Conservation (phyloP, 2,888 invertebrate genomes). For the Exocentrus adspersus region DNA sequence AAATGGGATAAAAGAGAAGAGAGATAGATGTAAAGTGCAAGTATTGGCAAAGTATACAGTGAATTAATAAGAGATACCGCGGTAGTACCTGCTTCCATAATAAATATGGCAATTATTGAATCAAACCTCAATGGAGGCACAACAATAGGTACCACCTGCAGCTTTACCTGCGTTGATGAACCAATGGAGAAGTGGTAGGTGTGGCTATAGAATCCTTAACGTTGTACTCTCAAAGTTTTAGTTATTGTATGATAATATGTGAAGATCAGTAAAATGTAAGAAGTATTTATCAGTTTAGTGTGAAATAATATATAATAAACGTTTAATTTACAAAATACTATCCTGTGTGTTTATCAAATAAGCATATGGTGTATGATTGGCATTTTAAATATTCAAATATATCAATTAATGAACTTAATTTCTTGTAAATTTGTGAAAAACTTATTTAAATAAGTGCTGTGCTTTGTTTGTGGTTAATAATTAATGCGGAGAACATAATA, state of each 20-base stretch:
- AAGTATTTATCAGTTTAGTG: constrained; percentile 64
- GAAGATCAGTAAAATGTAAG: constrained; percentile 60
- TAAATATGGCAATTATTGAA: constrained; percentile 30
- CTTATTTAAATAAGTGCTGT: constrained; percentile 30
- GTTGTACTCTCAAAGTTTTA: constrained; percentile 58
- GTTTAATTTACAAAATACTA: constrained; percentile 62
- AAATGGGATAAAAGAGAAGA: background rate
- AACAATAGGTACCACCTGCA: constrained; percentile 40
- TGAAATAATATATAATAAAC: constrained; percentile 64
- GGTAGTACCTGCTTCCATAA: constrained; percentile 17
- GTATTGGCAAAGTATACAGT: background rate
- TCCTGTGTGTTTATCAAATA: constrained; percentile 58
- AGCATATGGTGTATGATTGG: constrained; percentile 57
- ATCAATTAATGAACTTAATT: constrained; percentile 32
- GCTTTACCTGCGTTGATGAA: constrained; percentile 36
- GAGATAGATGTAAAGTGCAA: constrained; percentile 4
- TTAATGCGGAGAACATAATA: constrained; percentile 24
- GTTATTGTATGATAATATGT: constrained; percentile 60
- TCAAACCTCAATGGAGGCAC: constrained; percentile 31
- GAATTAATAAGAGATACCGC: constrained; percentile 12
- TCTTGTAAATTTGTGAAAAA: constrained; percentile 39
- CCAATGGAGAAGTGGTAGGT: constrained; percentile 52
- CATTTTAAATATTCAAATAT: constrained; percentile 44
- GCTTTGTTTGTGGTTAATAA: constrained; percentile 23
- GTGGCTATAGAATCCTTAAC: constrained; percentile 52